Percentiles rank a stretch among this genome's conserved stretches.
These are phyloP conservation scores for Geotria australis DNA, from an alignment of 2,797 vertebrate genomes.

Conservation along the genomic window DNA sequence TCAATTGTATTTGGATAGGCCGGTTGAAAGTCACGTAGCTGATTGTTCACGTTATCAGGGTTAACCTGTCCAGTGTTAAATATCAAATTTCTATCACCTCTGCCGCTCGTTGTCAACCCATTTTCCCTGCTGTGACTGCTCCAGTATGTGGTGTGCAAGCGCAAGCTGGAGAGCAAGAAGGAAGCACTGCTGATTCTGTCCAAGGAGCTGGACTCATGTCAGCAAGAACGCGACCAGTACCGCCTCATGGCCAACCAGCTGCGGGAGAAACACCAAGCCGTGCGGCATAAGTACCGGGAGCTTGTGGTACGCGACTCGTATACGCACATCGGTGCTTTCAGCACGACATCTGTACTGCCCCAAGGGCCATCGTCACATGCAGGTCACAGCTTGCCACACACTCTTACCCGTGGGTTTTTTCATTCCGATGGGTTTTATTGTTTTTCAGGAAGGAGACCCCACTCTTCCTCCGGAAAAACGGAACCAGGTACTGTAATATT, in stretches of 20 bases:
- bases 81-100: too few species aligned
- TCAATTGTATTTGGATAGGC: too few species aligned
- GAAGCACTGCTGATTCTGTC: conserved; percentile 81
- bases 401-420: too few species aligned
- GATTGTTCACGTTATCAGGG: too few species aligned
- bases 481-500: conserved; percentile 32
- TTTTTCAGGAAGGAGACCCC: conserved; percentile 53
- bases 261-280: conserved; percentile 53
- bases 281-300: conserved; percentile 84
- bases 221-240: conserved; percentile 87
- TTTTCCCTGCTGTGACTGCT: conserved; percentile 1
- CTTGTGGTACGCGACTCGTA: conserved; percentile 34
- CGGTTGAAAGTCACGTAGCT: too few species aligned
- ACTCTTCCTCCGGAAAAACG: conserved; percentile 77
- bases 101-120: not conserved
- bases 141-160: conserved; percentile 69
- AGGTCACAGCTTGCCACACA: too few species aligned
- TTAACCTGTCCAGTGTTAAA: too few species aligned
- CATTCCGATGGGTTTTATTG: not conserved
- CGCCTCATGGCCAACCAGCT: conserved; percentile 94
- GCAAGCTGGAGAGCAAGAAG: conserved; percentile 82
- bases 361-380: too few species aligned
- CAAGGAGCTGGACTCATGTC: conserved; percentile 79
- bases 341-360: too few species aligned
- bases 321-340: too few species aligned